Evolutionary conservation across 2,113 vertebrate species (phyloP), one percentile per base, ranked within the genome.

Genomic region (Syngnathus scovelli): DNA sequence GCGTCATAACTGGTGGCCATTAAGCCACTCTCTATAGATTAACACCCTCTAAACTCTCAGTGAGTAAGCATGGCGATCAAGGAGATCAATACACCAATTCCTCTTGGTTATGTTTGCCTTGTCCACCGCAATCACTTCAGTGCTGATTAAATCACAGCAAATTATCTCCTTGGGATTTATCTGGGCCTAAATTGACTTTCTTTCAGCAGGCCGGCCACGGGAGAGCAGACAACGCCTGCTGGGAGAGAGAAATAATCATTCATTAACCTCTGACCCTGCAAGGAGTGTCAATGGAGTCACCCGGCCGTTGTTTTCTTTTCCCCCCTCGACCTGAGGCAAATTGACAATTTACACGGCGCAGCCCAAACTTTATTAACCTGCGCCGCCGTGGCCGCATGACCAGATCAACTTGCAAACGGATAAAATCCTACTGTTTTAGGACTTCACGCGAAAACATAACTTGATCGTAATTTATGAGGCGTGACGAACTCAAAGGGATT

Each of bases 231-330:
- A 70, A 48, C 66, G 77, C 87, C 86, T 90, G 88, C 86, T 88
- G 86, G 80, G 86, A 88, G 77, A 27, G 69, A 85, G 85, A 89
- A 85, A 88, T 88, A 89, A 91, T 90, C 83, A 82, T 88, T 90
- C 87, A 91, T 92, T 92, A 91, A 90, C 89, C 90, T 89, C 73
- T 87, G 89, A 91, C 87, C 55, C 89, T 80, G 67, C 63, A 73
- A 71, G 82, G 80, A 79, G 79, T 79, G 80, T 89, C 84, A 83
- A 84, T 75, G 66, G 77, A 84, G 79, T 85, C 80, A 33, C 76
- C 70, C 74, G 46, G 71, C 75, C 79, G 75, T 71, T 78, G 72
- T 76, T 75, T 63, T 27, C 19, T 64, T 44, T n/a, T 18, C 21
- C 15, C 65, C 74, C 13, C 16, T 64, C 65, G 78, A 74, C 69